Evolutionary conservation across 2,113 vertebrate species (phyloP), one percentile per base, ranked within the genome.

Genomic region (Pampusana beccarii): DNA sequence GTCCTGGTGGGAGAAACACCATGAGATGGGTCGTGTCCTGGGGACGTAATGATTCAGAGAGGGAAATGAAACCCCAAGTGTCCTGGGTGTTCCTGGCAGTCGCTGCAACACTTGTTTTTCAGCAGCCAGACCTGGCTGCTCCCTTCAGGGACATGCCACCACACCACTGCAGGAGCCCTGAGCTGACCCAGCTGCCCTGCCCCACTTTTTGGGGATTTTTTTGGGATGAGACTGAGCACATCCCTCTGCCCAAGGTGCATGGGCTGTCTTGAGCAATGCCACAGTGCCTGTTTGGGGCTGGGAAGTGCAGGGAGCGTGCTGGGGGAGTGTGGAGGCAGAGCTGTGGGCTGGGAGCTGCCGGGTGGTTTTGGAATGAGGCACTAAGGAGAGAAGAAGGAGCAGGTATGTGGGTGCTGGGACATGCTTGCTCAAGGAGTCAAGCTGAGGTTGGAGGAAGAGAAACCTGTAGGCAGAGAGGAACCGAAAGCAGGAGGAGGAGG

Each of bases 271-370:
- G 46, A 80, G 66, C 53, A 92, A 69, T 16, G 9, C 48, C 17
- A 3, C 1, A 2, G 56, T 54, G 56, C 44, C 40, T 86, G 29
- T 61, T 50, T 65, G 58, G n/a, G 54, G 28, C 38, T 58, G 53
- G 20, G n/a, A 42, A 18, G 26, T 33, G 18, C 0, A 2, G n/a
- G 24, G 17, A 6, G 1, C 0, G 1, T 82, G 31, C 40, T 2
- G 2, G 56, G 36, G 50, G 11, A 42, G 9, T 2, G 8, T 46
- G n/a, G 51, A 57, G 50, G 29, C 64, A 25, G 70, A 73, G 16
- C 29, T 69, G 64, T 1, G 15, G 72, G 58, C 34, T 34, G 26
- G 64, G 62, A 88, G 23, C 79, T 79, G 44, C 31, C 2, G 12
- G 42, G 10, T 1, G 2, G 17, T 29, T 88, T 69, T 46, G 24